Evolutionary conservation across 2,797 vertebrate genomes (phyloP).

Genomic region (Ceryle rudis): DNA sequence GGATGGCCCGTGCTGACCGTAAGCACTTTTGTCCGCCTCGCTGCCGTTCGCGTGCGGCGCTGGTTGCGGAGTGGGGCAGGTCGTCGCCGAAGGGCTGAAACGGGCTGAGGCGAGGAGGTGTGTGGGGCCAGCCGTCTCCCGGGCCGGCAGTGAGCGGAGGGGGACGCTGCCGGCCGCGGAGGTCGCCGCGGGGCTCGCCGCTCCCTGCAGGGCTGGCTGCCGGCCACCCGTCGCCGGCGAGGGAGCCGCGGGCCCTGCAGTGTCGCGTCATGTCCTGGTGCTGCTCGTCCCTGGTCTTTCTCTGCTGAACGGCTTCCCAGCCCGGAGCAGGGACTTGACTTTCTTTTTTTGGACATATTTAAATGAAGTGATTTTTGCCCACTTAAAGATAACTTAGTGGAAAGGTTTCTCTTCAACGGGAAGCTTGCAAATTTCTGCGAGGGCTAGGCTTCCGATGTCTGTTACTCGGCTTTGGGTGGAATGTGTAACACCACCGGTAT

Average conservation of each 20-base stretch:
- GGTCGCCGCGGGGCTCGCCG: background rate
- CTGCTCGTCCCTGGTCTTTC: background rate
- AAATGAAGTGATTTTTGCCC: background rate
- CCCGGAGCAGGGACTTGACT: accelerated
- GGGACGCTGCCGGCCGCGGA: no score
- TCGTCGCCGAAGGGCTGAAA: background rate
- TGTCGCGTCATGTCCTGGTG: background rate
- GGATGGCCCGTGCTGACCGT: background rate
- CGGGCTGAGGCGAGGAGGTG: background rate
- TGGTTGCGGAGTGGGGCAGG: background rate
- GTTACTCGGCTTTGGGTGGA: background rate
- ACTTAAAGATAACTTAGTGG: background rate
- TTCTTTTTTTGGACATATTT: background rate
- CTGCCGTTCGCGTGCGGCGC: background rate
- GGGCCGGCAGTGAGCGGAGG: background rate
- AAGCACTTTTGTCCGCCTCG: background rate
- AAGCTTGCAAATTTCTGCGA: background rate
- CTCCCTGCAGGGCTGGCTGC: background rate
- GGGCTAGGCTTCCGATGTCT: accelerated
- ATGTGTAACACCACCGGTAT: accelerated
- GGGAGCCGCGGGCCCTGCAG: background rate
- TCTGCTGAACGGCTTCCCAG: accelerated
- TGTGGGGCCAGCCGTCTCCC: background rate
- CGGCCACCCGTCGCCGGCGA: no score
- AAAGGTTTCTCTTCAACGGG: no score